These are phyloP conservation scores for Pseudomyrmex cubaensis DNA, from an alignment of 1,140 invertebrate genomes.

Conservation along the genomic window DNA sequence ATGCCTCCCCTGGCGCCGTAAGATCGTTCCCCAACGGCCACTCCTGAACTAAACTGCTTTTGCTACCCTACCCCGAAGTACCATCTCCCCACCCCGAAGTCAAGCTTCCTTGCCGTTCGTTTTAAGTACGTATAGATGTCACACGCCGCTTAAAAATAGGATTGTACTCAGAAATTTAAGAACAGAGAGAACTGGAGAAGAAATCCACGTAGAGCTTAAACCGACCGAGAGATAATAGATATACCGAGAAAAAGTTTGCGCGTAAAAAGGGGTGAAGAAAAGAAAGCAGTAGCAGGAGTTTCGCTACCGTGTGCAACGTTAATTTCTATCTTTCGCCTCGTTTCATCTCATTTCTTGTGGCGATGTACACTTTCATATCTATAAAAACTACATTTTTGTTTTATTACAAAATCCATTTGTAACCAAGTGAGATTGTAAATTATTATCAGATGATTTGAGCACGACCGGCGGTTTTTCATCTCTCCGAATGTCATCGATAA, in stretches of 20 bases:
- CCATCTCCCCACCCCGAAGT: conserved; percentile 63
- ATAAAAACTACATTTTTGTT: neutral
- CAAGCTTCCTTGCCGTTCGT: conserved; percentile 51
- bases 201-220: neutral
- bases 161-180: conserved; percentile 38
- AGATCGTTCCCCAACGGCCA: conserved; percentile 84
- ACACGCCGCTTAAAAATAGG: conserved; percentile 30
- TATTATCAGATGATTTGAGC: neutral
- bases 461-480: neutral
- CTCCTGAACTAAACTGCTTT: conserved; percentile 82
- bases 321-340: neutral
- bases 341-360: neutral
- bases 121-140: conserved; percentile 19
- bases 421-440: neutral
- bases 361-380: neutral
- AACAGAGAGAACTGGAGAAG: neutral
- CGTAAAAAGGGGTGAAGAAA: neutral
- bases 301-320: neutral
- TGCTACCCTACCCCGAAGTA: conserved; percentile 72
- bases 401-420: neutral
- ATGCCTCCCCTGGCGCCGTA: conserved; percentile 82
- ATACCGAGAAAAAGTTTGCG: neutral
- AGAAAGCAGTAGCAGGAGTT: neutral
- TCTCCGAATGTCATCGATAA: conserved; percentile 30
- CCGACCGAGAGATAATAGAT: neutral